Base-by-base conservation (phyloP, 2,113 vertebrate genomes). In the Hippocampus guttulatus region DNA sequence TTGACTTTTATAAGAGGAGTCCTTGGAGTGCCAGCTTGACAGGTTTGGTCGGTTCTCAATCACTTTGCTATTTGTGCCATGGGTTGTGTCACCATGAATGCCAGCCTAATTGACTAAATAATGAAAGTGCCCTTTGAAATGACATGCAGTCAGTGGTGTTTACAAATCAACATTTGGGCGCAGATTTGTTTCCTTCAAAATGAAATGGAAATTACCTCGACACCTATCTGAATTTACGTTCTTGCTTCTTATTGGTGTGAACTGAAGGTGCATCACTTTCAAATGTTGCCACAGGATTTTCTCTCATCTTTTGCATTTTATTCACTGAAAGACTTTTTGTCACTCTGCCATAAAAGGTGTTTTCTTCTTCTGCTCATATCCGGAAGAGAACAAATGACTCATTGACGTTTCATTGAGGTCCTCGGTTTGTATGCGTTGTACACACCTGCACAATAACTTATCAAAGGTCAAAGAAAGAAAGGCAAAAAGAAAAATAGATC, bases 271-370 rank as follows among this genome's bases (percentile, higher is more conserved):
- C 90, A 88, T 90, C 86, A 88, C 80, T 85, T 83, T 86, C 81
- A 83, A 87, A 91, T 91, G 90, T 91, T 89, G 89, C 88, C 85
- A 85, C 71, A 85, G 75, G 81, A 81, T 85, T 85, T 88, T 84
- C 64, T 87, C 83, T 84, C 68, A 81, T 86, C 78, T 64, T 78
- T 70, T 77, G 74, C 75, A 62, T 79, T 73, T 73, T 68, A 84
- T 84, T 82, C 68, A 76, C 25, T 75, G 51, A 82, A 77, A 78
- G 60, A 75, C 79, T 16, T n/a, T 14, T 67, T 67, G 84, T 89
- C 87, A 80, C 70, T 85, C 58, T 69, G 76, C 72, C 83, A 80
- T 72, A 78, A 85, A 76, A 68, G 77, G 57, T 33, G 65, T 70
- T 85, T 90, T 88, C 75, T 85, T 81, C 71, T 75, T 52, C 57